Evolutionary conservation across 2,888 invertebrate species (phyloP).

Genomic region (Acanthosepion lycidas): DNA sequence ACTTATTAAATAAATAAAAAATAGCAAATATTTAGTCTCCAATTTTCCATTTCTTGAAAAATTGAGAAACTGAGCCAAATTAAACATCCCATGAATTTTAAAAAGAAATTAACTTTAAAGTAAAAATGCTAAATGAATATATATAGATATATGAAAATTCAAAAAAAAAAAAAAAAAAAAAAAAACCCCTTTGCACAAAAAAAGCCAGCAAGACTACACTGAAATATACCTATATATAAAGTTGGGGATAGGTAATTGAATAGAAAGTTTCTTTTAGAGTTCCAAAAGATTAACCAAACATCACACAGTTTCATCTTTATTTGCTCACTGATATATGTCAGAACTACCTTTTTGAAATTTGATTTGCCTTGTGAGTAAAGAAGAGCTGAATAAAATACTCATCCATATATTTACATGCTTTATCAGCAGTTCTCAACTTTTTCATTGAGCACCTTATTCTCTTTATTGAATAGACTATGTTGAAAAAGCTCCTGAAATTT

Average conservation of each 20-base stretch:
- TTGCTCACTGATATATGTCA: neutral
- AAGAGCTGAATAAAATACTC: neutral
- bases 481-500: no score
- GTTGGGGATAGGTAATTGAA: neutral
- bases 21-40: neutral
- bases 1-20: neutral
- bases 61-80: neutral
- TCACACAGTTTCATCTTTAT: neutral
- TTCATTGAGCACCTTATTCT: neutral
- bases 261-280: neutral
- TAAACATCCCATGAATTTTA: neutral
- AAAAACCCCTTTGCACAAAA: neutral
- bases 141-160: neutral
- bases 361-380: neutral
- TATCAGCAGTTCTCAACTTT: neutral
- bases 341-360: neutral
- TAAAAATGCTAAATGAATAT: neutral
- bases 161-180: neutral
- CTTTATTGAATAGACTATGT: neutral
- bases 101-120: neutral
- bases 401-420: neutral
- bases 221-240: neutral
- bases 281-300: no score
- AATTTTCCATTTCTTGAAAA: neutral
- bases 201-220: constrained; percentile 9